These are phyloP conservation scores for Arizona elegans DNA, from an alignment of 2,113 vertebrate genomes.

Conservation along the genomic window DNA sequence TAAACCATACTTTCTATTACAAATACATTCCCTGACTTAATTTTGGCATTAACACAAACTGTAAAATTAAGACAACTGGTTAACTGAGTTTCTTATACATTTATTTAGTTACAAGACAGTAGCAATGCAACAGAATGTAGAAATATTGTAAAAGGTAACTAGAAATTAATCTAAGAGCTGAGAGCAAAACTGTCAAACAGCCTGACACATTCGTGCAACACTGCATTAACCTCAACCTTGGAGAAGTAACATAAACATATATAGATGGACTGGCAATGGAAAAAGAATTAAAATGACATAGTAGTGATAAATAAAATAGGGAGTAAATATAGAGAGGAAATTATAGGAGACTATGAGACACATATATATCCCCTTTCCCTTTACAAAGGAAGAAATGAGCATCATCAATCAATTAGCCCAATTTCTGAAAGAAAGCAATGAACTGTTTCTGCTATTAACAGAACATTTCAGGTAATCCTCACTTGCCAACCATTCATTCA, in stretches of 20 bases:
- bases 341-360: neutral
- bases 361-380: neutral
- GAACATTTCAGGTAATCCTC: neutral
- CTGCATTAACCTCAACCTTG: neutral
- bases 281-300: neutral
- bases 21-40: neutral
- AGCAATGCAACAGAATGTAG: neutral
- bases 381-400: neutral
- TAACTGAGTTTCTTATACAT: neutral
- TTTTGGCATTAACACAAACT: neutral
- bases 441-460: neutral
- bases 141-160: neutral
- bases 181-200: neutral
- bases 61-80: neutral
- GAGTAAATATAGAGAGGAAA: neutral
- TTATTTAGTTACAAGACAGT: neutral
- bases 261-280: neutral
- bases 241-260: neutral
- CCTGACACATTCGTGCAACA: neutral
- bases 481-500: neutral
- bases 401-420: neutral
- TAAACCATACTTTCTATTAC: neutral
- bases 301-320: neutral
- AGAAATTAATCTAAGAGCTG: neutral
- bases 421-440: neutral